A percentile compares a stretch with the other conserved stretches of the same genome.
Evolutionary conservation across 2,888 invertebrate genomes (phyloP).

Genomic region (Aphidius colemani): DNA sequence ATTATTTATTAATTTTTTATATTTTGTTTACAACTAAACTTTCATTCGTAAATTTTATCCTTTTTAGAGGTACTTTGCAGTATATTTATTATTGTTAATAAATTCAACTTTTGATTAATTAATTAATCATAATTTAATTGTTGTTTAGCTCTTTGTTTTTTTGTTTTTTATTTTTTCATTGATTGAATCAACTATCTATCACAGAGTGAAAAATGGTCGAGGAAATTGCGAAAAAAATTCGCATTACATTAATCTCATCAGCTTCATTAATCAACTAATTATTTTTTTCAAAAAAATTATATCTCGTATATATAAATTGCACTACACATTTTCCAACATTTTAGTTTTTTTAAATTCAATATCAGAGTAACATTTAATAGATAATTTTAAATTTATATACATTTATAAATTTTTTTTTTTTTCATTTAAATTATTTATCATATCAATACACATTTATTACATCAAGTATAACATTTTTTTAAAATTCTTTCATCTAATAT

Average conservation of each 20-base stretch:
- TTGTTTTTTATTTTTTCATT: not conserved
- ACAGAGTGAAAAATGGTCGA: constrained; percentile 28
- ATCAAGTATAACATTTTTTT: no score
- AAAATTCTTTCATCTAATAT: no score
- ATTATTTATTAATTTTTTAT: no score
- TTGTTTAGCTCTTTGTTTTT: no score
- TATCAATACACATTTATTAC: not conserved
- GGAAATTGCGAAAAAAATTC: constrained; percentile 20
- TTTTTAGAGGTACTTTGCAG: no score
- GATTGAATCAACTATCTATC: constrained; percentile 24
- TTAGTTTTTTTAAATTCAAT: not conserved
- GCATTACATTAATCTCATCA: constrained; percentile 4
- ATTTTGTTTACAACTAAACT: no score
- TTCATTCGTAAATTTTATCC: no score
- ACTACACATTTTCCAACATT: not conserved
- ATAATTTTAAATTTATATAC: not conserved
- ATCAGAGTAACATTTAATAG: no score
- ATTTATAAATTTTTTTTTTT: constrained; percentile 4
- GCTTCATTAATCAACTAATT: not conserved
- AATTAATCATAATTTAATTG: no score
- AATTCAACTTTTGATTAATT: no score
- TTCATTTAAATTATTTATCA: not conserved
- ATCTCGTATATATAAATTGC: not conserved
- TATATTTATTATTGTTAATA: no score
- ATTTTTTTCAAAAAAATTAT: not conserved